A percentile compares a stretch with the other conserved stretches of the same genome.
These are phyloP conservation scores for Dyspetes luteomarginatus DNA, from an alignment of 2,888 invertebrate species.

Conservation along the genomic window DNA sequence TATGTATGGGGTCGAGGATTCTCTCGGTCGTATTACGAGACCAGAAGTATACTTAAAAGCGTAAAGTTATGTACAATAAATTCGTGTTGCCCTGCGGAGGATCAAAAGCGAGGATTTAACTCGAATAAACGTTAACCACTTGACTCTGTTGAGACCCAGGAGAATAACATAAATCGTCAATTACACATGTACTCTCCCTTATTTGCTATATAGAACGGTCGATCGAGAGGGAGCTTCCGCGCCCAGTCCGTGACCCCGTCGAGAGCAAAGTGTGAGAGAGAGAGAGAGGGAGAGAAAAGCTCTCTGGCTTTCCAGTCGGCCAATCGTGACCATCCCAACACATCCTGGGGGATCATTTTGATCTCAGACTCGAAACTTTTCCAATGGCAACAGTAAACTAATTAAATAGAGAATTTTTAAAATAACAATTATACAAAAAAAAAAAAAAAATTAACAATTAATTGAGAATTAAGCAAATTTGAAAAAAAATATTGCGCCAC, in stretches of 20 bases:
- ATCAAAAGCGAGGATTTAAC: constrained; percentile 35
- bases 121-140: constrained; percentile 23
- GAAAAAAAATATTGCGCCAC: too few species aligned
- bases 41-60: neutral
- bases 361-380: neutral
- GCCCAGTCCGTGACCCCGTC: neutral
- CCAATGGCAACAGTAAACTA: neutral
- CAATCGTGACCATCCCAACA: constrained; percentile 1
- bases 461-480: too few species aligned
- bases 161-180: constrained; percentile 56
- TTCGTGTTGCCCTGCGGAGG: constrained; percentile 21
- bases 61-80: constrained; percentile 18
- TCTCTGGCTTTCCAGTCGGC: neutral
- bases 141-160: constrained; percentile 12
- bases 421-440: too few species aligned
- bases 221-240: constrained; percentile 33
- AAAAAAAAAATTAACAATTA: too few species aligned
- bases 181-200: constrained; percentile 42
- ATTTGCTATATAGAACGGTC: constrained; percentile 1
- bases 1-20: neutral
- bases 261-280: neutral
- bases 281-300: neutral
- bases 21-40: neutral
- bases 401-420: neutral
- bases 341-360: neutral